phyloP scores from a whole-genome alignment of 2,888 invertebrate species.

The Ramazzottius varieornatus region DNA sequence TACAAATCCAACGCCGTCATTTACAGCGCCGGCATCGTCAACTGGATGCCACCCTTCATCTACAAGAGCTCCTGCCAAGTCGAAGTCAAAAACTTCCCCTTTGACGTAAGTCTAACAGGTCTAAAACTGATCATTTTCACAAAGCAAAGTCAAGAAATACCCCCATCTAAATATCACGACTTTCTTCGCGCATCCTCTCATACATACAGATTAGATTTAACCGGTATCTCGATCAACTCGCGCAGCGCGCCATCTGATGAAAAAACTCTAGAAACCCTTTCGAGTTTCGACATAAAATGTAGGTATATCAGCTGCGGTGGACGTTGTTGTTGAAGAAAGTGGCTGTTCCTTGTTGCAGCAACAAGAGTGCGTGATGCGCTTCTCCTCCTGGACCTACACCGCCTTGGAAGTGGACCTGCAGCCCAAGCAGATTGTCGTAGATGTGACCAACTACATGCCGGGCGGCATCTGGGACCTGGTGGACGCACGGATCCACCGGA shows the following conservation, averaged over 20 bases:
- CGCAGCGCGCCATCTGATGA: not conserved
- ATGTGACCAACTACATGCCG: not conserved
- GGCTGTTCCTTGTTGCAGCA: not conserved
- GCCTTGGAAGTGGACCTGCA: not conserved
- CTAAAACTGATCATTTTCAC: too few relatives aligned
- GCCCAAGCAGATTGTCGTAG: not conserved
- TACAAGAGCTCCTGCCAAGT: not conserved
- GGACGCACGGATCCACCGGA: not conserved
- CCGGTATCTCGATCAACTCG: too few relatives aligned
- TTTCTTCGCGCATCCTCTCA: too few relatives aligned
- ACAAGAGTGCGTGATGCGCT: not conserved
- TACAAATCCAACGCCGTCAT: not conserved
- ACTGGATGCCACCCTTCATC: not conserved
- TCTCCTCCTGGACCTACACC: not conserved
- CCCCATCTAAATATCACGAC: too few relatives aligned
- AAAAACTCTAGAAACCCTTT: too few relatives aligned
- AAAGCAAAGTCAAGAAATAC: too few relatives aligned
- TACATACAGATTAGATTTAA: too few relatives aligned
- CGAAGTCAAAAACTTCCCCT: not conserved
- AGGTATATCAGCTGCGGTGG: too few relatives aligned
- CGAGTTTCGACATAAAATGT: too few relatives aligned
- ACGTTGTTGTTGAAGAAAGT: not conserved
- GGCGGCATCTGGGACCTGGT: constrained; percentile 1
- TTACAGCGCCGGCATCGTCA: not conserved
- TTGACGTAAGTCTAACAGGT: not conserved